Conservation (phyloP, 2,113 vertebrate genomes). For the Hydrolagus affinis region DNA sequence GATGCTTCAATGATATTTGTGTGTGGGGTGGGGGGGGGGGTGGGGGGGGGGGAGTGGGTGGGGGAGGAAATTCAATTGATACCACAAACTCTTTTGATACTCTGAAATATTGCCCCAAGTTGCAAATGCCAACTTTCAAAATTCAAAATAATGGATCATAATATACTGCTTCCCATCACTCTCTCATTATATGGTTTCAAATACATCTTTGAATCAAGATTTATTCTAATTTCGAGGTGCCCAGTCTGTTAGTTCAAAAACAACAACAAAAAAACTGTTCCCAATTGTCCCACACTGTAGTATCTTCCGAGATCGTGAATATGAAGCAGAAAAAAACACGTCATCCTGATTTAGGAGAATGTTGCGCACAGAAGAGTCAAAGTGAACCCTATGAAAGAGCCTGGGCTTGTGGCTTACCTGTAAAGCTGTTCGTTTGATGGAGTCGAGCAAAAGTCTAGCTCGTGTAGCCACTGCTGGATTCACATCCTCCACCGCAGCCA, state of each 20-base stretch:
- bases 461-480: constrained; percentile 93
- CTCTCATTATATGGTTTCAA: neutral
- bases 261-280: neutral
- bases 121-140: no score
- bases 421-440: constrained; percentile 85
- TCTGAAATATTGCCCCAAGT: no score
- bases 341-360: no score
- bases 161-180: neutral
- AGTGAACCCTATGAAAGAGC: no score
- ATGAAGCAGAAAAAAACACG: neutral
- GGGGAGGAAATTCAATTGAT: neutral
- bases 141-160: no score
- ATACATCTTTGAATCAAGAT: neutral
- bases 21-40: neutral
- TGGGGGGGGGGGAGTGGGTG: neutral
- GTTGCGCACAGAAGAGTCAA: no score
- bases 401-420: constrained; percentile 58
- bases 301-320: neutral
- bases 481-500: constrained; percentile 92
- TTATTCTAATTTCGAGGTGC: neutral
- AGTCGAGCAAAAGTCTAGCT: constrained; percentile 85
- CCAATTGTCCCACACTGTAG: neutral
- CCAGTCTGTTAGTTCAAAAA: neutral
- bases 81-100: no score
- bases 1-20: neutral